Percentiles rank a stretch among this genome's conserved stretches.
phyloP scores from a whole-genome alignment of 2,113 vertebrate species.

The Perca schrenkii region DNA sequence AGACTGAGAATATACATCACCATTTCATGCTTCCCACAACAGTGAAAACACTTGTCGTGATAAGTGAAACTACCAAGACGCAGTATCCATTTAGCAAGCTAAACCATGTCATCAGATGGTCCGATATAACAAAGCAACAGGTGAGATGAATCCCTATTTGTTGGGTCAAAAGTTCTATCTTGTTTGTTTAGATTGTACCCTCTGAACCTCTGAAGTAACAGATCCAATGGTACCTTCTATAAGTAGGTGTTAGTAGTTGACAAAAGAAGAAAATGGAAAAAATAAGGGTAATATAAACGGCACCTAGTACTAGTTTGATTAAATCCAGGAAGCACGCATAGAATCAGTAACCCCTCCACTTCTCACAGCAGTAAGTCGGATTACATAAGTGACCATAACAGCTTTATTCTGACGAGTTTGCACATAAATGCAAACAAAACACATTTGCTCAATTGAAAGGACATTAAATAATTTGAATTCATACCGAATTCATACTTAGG shows the following conservation, averaged over 20 bases:
- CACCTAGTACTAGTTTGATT: not conserved
- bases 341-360: not conserved
- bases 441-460: not conserved
- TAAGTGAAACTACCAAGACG: not conserved
- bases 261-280: not conserved
- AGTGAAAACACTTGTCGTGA: not conserved
- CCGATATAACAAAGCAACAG: not conserved
- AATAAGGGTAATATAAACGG: no score
- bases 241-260: not conserved
- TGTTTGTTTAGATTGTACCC: not conserved
- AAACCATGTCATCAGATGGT: not conserved
- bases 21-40: not conserved
- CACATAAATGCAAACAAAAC: not conserved
- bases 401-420: not conserved
- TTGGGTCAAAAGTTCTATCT: not conserved
- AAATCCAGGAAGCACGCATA: slow-evolving; percentile 17
- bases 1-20: not conserved
- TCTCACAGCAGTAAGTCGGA: slow-evolving; percentile 5
- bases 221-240: not conserved
- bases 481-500: not conserved
- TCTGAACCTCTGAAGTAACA: not conserved
- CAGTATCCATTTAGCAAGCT: not conserved
- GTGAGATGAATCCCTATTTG: not conserved
- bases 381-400: slow-evolving; percentile 6
- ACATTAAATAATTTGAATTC: not conserved